A percentile compares a stretch with the other conserved stretches of the same genome.
phyloP scores from a whole-genome alignment of 2,113 vertebrate species.

The Poecile atricapillus region DNA sequence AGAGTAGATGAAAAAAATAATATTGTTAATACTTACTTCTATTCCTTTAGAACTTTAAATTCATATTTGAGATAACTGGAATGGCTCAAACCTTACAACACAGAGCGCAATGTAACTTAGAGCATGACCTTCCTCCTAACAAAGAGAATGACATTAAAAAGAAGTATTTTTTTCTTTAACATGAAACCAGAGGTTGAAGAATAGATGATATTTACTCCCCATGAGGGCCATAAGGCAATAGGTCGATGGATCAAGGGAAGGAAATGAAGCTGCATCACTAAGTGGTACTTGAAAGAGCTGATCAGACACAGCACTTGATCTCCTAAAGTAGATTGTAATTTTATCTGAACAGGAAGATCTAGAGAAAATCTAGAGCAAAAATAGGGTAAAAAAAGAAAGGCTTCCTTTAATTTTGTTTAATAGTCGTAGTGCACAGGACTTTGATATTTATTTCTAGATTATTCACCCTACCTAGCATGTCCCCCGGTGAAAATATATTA shows the following conservation, averaged over 20 bases:
- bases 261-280: neutral
- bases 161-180: neutral
- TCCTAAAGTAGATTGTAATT: neutral
- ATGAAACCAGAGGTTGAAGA: neutral
- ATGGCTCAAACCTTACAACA: neutral
- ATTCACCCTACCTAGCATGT: neutral
- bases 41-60: neutral
- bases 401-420: neutral
- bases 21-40: neutral
- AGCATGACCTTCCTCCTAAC: neutral
- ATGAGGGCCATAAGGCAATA: neutral
- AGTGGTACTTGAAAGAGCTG: neutral
- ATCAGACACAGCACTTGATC: neutral
- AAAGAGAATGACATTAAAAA: neutral
- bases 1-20: neutral
- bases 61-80: neutral
- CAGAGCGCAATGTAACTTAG: neutral
- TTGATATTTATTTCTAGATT: neutral
- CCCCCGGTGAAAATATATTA: neutral
- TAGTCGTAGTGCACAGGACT: neutral
- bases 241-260: neutral
- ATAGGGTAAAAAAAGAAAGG: fast-evolving
- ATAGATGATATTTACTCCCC: neutral
- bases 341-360: neutral
- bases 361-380: neutral